Evolutionary conservation across 1,140 invertebrate species (phyloP).

Genomic region (Orius insidiosus): DNA sequence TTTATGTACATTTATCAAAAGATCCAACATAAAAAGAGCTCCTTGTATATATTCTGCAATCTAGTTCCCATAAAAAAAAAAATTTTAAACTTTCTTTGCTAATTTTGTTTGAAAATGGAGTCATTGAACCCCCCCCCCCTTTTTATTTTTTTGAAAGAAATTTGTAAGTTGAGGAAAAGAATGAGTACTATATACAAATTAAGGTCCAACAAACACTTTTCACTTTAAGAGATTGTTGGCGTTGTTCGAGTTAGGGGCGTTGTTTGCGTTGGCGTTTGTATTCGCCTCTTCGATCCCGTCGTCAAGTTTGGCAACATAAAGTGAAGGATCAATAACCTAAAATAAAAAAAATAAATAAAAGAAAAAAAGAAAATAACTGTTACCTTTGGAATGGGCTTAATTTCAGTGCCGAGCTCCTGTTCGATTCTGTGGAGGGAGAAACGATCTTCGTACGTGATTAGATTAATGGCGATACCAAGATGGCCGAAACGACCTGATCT

Average conservation of each 20-base stretch:
- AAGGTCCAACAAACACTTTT: constrained; percentile 25
- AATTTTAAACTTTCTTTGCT: no score
- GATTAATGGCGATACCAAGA: constrained; percentile 96
- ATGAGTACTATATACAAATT: constrained; percentile 4
- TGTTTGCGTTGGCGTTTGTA: constrained; percentile 35
- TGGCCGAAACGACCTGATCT: constrained; percentile 97
- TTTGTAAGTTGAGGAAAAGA: constrained; percentile 5
- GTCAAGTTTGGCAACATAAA: constrained; percentile 79
- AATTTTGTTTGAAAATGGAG: constrained; percentile 7
- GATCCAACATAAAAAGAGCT: no score
- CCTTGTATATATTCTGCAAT: no score
- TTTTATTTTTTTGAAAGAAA: no score
- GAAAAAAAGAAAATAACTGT: no score
- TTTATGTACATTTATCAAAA: no score
- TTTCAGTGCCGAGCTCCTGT: constrained; percentile 95
- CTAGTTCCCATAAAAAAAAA: no score
- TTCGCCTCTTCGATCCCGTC: constrained; percentile 32
- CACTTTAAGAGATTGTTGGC: constrained; percentile 65
- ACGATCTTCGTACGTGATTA: constrained; percentile 98
- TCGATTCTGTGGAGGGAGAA: constrained; percentile 97
- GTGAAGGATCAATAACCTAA: constrained; percentile 75
- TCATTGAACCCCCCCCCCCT: no score
- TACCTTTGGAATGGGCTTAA: constrained; percentile 96
- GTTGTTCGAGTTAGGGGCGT: constrained; percentile 26
- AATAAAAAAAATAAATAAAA: constrained; percentile 15